Base-by-base conservation (phyloP, 2,888 invertebrate genomes). In the Luperina nickerlii region DNA sequence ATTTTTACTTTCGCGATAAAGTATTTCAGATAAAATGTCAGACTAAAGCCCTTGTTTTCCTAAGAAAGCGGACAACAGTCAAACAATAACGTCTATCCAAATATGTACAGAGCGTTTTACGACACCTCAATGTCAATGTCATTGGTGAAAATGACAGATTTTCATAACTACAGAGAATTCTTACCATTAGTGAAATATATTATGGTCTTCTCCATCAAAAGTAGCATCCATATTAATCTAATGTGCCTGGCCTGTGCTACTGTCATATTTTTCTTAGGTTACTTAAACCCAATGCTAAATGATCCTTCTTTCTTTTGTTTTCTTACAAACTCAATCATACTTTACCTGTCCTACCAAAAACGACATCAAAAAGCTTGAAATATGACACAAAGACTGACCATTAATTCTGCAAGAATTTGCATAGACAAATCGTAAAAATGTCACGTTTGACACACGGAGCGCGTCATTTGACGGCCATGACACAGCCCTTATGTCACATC, bases 351-450 rank as follows among this genome's bases (percentile, higher is more conserved):
- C 24, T 48, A 51, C 69, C 20, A 51, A 69, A 70, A 75, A 20
- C 62, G 20, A 51, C 48, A 65, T 51, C n/a, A 51, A 71, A 51
- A n/a, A 27, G 20, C 27, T 54, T 92, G 91, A 93, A 93, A 93
- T 92, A 94, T 93, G 92, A 91, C 91, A 81, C 60, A 86, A 87
- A 91, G 91, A 91, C 91, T 90, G 86, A 81, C 90, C 92, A 93
- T 94, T 92, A 90, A 93, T 95, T 93, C 87, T 79, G 81, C 79
- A 77, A 79, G 82, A 83, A 95, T 96, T 96, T 95, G 91, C 95
- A 96, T 96, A 91, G 87, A 87, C 91, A 91, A 87, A 87, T 89
- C 93, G 91, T 96, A 95, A 95, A 95, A 81, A 87, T 94, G 94
- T 93, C 94, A 88, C 75, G 63, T 81, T 85, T 94, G 94, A 93